Evolutionary conservation across 2,888 invertebrate species (phyloP).

Genomic region (Tiliacea aurago): DNA sequence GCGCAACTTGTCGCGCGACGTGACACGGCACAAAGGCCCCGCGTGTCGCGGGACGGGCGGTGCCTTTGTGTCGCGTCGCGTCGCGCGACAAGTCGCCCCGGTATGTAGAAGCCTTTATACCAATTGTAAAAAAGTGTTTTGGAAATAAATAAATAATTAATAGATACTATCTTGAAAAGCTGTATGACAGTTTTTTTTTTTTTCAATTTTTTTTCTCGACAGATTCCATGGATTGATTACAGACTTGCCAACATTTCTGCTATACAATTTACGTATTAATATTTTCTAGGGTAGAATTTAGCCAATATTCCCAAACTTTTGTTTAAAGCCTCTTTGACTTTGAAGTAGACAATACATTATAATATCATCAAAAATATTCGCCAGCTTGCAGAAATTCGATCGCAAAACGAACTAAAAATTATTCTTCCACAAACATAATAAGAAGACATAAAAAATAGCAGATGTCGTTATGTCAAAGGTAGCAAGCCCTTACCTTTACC

Average conservation of each 20-base stretch:
- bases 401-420: conserved; percentile 21
- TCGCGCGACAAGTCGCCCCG: no score
- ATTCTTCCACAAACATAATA: conserved; percentile 59
- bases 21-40: no score
- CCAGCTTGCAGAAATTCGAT: neutral
- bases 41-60: no score
- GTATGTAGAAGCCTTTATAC: no score
- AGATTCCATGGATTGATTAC: neutral
- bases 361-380: neutral
- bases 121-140: no score
- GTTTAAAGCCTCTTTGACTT: neutral
- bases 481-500: conserved; percentile 71
- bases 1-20: no score
- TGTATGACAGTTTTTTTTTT: no score
- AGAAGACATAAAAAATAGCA: conserved; percentile 69
- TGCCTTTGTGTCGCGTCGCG: no score
- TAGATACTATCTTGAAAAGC: neutral
- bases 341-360: neutral
- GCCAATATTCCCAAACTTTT: neutral
- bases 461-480: conserved; percentile 76
- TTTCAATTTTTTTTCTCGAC: neutral
- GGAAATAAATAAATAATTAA: no score
- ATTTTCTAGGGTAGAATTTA: neutral
- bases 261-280: neutral
- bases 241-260: neutral